Percentiles rank a stretch among this genome's conserved stretches.
phyloP scores from a whole-genome alignment of 2,113 vertebrate genomes.

The Megaceryle maxima region DNA sequence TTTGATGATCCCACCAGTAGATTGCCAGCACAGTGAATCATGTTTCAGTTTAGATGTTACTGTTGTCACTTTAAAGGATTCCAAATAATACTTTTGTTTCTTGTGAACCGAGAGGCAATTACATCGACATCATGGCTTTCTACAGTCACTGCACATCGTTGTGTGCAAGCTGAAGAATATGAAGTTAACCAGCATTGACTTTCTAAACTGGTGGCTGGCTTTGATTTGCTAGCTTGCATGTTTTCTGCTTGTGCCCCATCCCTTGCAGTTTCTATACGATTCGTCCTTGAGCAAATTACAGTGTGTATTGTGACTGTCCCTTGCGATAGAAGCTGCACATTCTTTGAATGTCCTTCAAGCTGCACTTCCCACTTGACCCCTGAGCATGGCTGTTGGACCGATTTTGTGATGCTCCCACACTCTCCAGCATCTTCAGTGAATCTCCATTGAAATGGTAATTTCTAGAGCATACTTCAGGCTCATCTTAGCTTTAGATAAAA shows the following conservation, averaged over 20 bases:
- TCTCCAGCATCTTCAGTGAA: slow-evolving; percentile 40
- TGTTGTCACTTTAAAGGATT: slow-evolving; percentile 1
- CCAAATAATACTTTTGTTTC: background rate
- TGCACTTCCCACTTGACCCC: slow-evolving; percentile 9
- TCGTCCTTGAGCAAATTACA: background rate
- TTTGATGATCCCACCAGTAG: slow-evolving; percentile 1
- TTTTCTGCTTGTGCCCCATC: background rate
- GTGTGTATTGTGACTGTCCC: background rate
- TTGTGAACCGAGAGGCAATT: background rate
- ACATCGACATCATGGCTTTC: background rate
- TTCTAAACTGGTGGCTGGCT: background rate
- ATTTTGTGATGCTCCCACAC: slow-evolving; percentile 3
- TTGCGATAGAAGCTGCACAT: background rate
- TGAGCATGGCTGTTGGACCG: background rate
- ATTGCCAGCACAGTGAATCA: background rate
- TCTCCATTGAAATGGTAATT: slow-evolving; percentile 66
- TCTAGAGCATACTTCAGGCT: slow-evolving; percentile 50
- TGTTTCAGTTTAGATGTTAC: background rate
- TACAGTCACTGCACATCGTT: background rate
- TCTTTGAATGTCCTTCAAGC: background rate
- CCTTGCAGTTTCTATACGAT: background rate
- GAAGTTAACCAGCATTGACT: background rate
- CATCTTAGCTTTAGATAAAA: slow-evolving; percentile 63
- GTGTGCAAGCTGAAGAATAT: background rate
- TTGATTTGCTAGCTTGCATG: background rate